Evolutionary conservation across 2,113 vertebrate genomes (phyloP), one percentile per base, ranked within the genome.

Genomic region (Machaerirhynchus nigripectus): DNA sequence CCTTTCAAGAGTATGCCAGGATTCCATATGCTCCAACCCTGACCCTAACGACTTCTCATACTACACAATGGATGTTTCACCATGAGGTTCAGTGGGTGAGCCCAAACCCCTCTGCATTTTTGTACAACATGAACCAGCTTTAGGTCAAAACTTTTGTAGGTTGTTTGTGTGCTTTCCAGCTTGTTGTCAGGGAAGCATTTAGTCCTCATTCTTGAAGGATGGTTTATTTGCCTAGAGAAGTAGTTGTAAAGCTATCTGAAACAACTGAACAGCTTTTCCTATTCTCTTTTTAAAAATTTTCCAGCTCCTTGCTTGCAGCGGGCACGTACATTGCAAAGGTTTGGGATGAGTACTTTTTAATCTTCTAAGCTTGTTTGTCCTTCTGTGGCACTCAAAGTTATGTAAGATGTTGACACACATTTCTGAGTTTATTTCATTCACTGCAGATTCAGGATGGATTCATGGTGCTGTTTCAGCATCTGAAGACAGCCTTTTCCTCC

Each of bases 271-370:
- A 76, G 8, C 46, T 70, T 44, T 87, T 74, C n/a, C n/a, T 69
- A 18, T 33, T 26, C 3, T 30, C 31, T 61, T 76, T 35, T 6
- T 0, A 7, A 56, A 87, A 49, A 4, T 0, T 6, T 44, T 52
- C 37, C 27, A 56, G 31, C 17, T 87, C 9, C 40, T 35, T 53
- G 19, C 57, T 76, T 24, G 11, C 30, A 64, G 13, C 1, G 0
- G n/a, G 49, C 12, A 44, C 37, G 26, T 11, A 30, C 24, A 39
- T 18, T 47, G 40, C 35, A 73, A 56, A 56, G 44, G 57, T 93
- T 52, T 27, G 33, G 53, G 53, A 35, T 33, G 30, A 84, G 24
- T 30, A 30, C 27, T 56, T 93, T 30, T 77, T 40, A 49, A 31
- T 56, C 49, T 56, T 73, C 46, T 80, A 56, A 73, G 21, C 23